Evolutionary conservation across 2,113 vertebrate genomes (phyloP).

Genomic region (Nibea coibor): DNA sequence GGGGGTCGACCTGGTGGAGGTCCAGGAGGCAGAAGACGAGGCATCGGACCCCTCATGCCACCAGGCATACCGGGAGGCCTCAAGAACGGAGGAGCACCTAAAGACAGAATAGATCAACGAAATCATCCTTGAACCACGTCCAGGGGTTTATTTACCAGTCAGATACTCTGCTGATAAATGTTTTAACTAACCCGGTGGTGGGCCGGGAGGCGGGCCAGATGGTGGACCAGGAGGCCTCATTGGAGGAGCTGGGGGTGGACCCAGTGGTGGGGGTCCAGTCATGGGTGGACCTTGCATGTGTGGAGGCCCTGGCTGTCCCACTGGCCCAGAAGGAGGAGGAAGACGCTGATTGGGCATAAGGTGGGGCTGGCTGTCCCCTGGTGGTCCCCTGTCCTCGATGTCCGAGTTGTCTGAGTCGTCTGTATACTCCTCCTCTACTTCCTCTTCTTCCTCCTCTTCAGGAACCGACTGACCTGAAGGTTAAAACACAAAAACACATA

Average conservation of each 20-base stretch:
- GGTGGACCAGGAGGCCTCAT: constrained; percentile 96
- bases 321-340: constrained; percentile 72
- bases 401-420: constrained; percentile 90
- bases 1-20: constrained; percentile 96
- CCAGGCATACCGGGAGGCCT: constrained; percentile 94
- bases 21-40: constrained; percentile 94
- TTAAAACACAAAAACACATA: not conserved
- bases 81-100: constrained; percentile 96
- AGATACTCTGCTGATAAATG: not conserved
- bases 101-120: not conserved
- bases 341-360: constrained; percentile 77
- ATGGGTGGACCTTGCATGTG: constrained; percentile 94
- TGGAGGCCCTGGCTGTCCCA: constrained; percentile 79
- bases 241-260: constrained; percentile 93
- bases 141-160: not conserved
- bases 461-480: constrained; percentile 94
- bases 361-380: constrained; percentile 74
- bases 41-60: constrained; percentile 91
- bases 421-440: constrained; percentile 92
- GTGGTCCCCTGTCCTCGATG: constrained; percentile 84
- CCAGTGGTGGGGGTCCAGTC: constrained; percentile 93
- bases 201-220: constrained; percentile 95
- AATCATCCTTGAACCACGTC: not conserved
- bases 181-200: constrained; percentile 89
- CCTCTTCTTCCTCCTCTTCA: constrained; percentile 94